Conservation (phyloP, 2,888 invertebrate species). For the Atherix ibis region DNA sequence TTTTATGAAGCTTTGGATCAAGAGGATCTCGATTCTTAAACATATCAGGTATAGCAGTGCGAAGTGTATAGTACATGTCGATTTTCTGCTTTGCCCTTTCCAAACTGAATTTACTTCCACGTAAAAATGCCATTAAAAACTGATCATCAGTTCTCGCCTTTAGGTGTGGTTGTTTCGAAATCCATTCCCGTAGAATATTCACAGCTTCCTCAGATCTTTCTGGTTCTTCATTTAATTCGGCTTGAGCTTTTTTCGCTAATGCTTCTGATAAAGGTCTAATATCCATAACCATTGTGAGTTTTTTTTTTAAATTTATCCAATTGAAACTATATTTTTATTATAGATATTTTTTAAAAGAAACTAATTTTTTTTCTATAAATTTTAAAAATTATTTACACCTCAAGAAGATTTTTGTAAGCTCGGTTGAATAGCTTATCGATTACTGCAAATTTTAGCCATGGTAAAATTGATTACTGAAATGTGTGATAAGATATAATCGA, state of each 20-base stretch:
- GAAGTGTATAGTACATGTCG: constrained; percentile 36
- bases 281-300: no score
- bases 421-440: no score
- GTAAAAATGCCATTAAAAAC: constrained; percentile 31
- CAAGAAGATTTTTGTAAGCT: no score
- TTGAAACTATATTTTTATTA: no score
- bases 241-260: constrained; percentile 21
- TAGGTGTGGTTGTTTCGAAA: constrained; percentile 32
- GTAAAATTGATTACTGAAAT: no score
- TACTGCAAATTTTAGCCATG: no score
- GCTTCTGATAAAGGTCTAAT: constrained; percentile 12
- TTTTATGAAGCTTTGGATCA: constrained; percentile 9
- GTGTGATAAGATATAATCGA: no score
- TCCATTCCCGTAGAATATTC: constrained; percentile 30
- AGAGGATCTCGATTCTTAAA: constrained; percentile 20
- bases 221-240: constrained; percentile 32
- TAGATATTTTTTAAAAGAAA: no score
- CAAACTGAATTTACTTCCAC: constrained; percentile 35
- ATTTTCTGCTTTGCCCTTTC: constrained; percentile 34
- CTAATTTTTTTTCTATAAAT: no score
- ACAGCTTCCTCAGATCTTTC: constrained; percentile 25
- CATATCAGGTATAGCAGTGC: constrained; percentile 37
- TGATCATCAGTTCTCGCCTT: constrained; percentile 31
- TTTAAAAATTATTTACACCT: no score
- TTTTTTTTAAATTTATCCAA: no score